A percentile compares a stretch with the other conserved stretches of the same genome.
phyloP scores from a whole-genome alignment of 1,140 invertebrate genomes.

The Colletes latitarsis region DNA sequence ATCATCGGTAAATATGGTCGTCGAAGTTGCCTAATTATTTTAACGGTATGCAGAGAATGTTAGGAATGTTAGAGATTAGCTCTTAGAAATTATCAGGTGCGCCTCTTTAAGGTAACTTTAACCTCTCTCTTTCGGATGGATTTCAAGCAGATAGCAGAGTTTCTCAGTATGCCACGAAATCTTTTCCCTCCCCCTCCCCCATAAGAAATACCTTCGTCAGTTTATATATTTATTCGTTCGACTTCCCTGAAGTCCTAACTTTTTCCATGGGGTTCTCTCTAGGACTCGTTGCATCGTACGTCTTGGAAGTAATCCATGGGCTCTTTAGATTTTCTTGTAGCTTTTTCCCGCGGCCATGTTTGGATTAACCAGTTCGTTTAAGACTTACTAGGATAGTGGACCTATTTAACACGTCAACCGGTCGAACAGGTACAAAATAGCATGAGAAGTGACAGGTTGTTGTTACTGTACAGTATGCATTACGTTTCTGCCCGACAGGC shows the following conservation, averaged over 20 bases:
- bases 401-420: conserved; percentile 43
- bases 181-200: background rate
- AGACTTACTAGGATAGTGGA: conserved; percentile 21
- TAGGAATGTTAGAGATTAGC: background rate
- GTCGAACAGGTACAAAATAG: conserved; percentile 25
- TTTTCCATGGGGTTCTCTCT: background rate
- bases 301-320: background rate
- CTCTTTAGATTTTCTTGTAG: background rate
- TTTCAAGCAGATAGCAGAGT: background rate
- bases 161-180: background rate
- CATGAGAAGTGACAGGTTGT: conserved; percentile 19
- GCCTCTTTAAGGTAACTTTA: background rate
- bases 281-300: background rate
- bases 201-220: conserved; percentile 9
- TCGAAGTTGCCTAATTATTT: conserved; percentile 7
- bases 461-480: background rate
- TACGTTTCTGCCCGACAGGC: background rate
- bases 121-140: background rate
- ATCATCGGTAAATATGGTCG: background rate
- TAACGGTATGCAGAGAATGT: background rate
- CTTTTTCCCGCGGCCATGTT: conserved; percentile 19
- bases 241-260: conserved; percentile 21
- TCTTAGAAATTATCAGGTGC: background rate
- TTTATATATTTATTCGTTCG: conserved; percentile 32
- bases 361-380: conserved; percentile 27